Base-by-base conservation (phyloP, 1,140 invertebrate genomes). In the Antheraea mylitta region DNA sequence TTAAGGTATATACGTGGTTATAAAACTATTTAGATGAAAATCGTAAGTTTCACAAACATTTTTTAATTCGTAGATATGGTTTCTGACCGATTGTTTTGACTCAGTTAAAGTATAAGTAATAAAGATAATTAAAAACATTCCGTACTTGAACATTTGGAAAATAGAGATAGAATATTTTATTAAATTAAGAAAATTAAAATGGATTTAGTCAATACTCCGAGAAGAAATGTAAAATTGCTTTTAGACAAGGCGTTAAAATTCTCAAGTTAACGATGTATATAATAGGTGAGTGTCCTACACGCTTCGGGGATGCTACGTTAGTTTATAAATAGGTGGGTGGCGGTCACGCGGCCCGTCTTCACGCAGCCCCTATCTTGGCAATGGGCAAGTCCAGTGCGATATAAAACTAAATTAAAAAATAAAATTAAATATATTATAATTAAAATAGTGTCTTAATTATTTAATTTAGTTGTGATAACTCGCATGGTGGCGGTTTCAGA, bases 261-360 rank as follows among this genome's bases (percentile, higher is more conserved):
- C 48, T 64, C 37, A 58, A 38, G 62, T 68, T 68, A 38, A 66
- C 59, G 64, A 58, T 60, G 67, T 48, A 66, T n/a, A n/a, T n/a
- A n/a, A n/a, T 58, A 67, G 66, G 71, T 68, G 66, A 78, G 67
- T 78, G 77, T 75, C 67, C 38, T 59, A 66, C 58, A 38, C 11
- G 60, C 64, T 62, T 60, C 36, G 72, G 76, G 74, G 74, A 70
- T 83, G 77, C 73, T 48, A 69, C 75, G 87, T 88, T 87, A 71
- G 80, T 89, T 89, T 89, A 89, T 91, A 91, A 85, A 91, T 89
- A 91, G 85, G 79, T 83, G 75, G 75, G 83, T 87, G 82, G 77
- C 82, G 86, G 75, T 63, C 71, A 70, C 68, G 66, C 73, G 37
- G 74, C 63, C 71, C 80, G 85, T 89, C 83, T 91, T 89, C 75